Conservation (phyloP, 1,140 invertebrate species). For the Ceratosolen solmsi region DNA sequence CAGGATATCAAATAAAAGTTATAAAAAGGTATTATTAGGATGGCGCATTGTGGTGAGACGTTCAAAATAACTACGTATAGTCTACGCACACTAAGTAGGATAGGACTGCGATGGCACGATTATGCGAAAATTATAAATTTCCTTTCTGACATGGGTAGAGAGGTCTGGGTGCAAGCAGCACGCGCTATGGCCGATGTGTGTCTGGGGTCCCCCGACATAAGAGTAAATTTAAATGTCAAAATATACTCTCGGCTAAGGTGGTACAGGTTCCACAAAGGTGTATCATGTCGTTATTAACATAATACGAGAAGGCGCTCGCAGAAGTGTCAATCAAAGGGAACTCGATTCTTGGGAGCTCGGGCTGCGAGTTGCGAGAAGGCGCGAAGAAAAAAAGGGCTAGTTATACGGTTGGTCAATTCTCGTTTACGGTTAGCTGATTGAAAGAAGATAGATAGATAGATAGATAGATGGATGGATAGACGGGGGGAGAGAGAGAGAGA, state of each 20-base stretch:
- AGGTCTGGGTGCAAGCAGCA: background rate
- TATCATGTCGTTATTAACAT: constrained; percentile 72
- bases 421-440: background rate
- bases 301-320: constrained; percentile 62
- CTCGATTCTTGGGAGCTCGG: constrained; percentile 38
- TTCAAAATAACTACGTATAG: no score
- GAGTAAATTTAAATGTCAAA: constrained; percentile 71
- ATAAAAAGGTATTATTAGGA: no score
- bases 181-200: background rate
- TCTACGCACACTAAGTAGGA: no score
- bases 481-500: no score
- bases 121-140: constrained; percentile 35
- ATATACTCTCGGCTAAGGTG: constrained; percentile 62
- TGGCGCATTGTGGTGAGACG: no score
- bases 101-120: no score
- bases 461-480: no score
- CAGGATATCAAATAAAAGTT: no score
- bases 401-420: constrained; percentile 55
- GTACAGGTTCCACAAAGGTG: constrained; percentile 58
- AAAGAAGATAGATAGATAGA: no score
- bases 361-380: background rate
- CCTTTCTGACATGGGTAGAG: constrained; percentile 9
- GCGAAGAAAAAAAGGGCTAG: constrained; percentile 59
- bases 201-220: background rate
- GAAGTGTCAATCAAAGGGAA: constrained; percentile 69